Evolutionary conservation across 2,113 vertebrate species (phyloP).

Genomic region (Lophura nycthemera): DNA sequence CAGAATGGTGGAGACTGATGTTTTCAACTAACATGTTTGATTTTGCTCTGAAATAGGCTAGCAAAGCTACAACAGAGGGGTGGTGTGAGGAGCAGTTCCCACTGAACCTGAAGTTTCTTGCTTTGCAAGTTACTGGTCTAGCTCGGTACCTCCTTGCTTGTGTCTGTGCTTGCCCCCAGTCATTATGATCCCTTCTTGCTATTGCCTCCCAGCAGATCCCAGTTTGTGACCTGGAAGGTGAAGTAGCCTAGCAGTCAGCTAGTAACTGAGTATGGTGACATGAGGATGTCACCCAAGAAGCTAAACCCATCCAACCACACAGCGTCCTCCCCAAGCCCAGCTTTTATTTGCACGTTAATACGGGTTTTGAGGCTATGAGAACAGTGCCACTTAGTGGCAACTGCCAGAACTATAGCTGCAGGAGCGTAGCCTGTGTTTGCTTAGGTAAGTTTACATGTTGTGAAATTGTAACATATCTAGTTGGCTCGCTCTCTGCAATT

Average conservation of each 20-base stretch:
- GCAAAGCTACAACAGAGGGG: not conserved
- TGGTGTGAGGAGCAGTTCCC: not conserved
- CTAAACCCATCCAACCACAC: not conserved
- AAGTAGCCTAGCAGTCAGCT: not conserved
- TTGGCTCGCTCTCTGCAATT: not conserved
- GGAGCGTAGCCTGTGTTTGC: not conserved
- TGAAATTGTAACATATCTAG: not conserved
- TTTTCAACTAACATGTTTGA: not conserved
- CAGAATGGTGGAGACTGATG: not conserved
- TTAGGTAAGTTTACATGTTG: not conserved
- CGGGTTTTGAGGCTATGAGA: slow-evolving; percentile 26
- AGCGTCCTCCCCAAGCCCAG: not conserved
- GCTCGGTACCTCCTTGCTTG: not conserved
- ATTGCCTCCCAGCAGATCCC: not conserved
- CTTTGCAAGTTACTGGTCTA: not conserved
- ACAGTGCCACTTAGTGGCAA: slow-evolving; percentile 66
- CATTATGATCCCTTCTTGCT: not conserved
- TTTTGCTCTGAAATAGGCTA: not conserved
- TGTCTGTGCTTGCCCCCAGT: not conserved
- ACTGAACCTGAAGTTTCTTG: not conserved
- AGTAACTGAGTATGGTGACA: not conserved
- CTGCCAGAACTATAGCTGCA: not conserved
- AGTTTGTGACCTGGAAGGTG: not conserved
- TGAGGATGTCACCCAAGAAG: rapidly evolving
- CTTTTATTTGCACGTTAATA: not conserved